Evolutionary conservation across 2,113 vertebrate species (phyloP).

Genomic region (Megaleporinus macrocephalus): DNA sequence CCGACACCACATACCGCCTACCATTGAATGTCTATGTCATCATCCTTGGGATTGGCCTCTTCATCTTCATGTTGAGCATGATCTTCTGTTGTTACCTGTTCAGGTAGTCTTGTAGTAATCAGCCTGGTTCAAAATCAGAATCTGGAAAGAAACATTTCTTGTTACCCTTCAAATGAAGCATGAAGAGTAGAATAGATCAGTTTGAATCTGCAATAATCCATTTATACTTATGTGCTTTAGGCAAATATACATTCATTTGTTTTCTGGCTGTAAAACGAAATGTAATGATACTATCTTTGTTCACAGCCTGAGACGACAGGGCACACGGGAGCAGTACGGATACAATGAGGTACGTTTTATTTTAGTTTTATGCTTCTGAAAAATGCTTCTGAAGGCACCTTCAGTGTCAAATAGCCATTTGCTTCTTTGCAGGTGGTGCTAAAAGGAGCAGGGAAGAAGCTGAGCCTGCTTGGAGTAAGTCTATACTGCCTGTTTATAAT

Average conservation of each 20-base stretch:
- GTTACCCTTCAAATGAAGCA: not conserved
- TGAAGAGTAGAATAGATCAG: not conserved
- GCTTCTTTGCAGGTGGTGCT: conserved; percentile 71
- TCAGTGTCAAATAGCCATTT: not conserved
- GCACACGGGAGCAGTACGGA: conserved; percentile 71
- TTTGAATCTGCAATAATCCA: not conserved
- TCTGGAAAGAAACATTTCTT: not conserved
- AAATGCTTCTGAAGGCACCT: not conserved
- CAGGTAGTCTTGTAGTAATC: conserved; percentile 66
- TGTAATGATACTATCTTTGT: not conserved
- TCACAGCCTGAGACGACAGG: conserved; percentile 73
- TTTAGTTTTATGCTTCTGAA: not conserved
- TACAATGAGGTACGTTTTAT: conserved; percentile 75
- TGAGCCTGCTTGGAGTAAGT: conserved; percentile 81
- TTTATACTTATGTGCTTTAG: not conserved
- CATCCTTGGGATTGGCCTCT: conserved; percentile 77
- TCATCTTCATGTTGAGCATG: conserved; percentile 78
- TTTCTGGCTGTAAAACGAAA: not conserved
- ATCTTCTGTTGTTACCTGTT: conserved; percentile 82
- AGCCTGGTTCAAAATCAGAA: not conserved
- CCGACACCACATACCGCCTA: conserved; percentile 68
- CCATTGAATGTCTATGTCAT: conserved; percentile 77
- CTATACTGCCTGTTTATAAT: not conserved
- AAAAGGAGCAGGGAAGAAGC: conserved; percentile 77
- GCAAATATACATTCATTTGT: not conserved